Evolutionary conservation across 2,888 invertebrate genomes (phyloP), one percentile per base, ranked within the genome.

Genomic region (Lottia gigantea): DNA sequence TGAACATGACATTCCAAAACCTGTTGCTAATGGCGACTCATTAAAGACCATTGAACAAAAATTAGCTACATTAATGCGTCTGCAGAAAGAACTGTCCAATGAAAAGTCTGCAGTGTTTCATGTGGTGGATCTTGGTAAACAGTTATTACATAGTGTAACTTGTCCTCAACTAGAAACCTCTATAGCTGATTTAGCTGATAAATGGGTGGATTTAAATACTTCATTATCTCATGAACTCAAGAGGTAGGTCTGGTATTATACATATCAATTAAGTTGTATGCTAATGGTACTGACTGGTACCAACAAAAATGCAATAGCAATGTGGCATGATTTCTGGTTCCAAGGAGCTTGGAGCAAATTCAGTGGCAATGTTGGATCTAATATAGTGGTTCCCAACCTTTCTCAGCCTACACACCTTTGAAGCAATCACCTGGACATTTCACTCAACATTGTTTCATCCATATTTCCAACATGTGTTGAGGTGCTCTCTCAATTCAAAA

Each of bases 61-160:
- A 64, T 80, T 85, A 63, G 75, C 67, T 71, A 79, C 76, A 11
- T 85, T 80, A 71, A 78, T 84, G 68, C 78, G 78, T 49, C 74
- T 86, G 47, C 85, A 85, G 69, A 75, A 78, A 62, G 80, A 83
- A 62, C 74, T 87, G 66, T 78, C 76, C 64, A 81, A 82, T n/a
- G 83, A 85, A 71, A 85, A 83, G 73, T 76, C 83, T 6, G 74
- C 78, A 26, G 80, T 87, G 70, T 84, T 83, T 73, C 82, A 85
- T 71, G 79, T 82, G 25, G 84, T 85, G 23, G 85, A 86, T 67
- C 80, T 78, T 70, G 87, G 86, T 62, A 85, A 84, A 61, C 83
- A 83, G 73, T 78, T 87, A 67, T 76, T 87, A 64, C 83, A 83
- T 71, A 78, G 80, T 65, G 74, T 87, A 61, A 80, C 78, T 62